Conservation (phyloP, 2,113 vertebrate genomes). For the Eira barbara region DNA sequence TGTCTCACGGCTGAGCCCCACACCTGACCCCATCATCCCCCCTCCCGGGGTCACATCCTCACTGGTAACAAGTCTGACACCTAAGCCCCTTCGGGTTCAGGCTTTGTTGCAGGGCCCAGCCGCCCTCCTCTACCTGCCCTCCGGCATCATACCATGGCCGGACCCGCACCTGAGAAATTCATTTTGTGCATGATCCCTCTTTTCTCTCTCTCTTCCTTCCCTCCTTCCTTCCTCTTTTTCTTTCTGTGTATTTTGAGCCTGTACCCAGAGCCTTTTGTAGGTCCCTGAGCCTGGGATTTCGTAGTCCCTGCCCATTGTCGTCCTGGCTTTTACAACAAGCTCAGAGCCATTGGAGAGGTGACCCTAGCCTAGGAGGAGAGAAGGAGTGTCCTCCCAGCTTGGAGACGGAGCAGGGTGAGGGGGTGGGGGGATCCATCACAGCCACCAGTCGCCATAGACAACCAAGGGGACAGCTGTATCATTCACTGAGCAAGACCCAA, state of each 20-base stretch:
- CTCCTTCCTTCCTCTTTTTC: background rate
- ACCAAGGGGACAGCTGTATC: too few species aligned
- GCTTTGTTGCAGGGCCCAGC: background rate
- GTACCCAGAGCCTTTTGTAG: background rate
- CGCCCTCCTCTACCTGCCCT: fast-evolving
- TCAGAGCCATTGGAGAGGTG: background rate
- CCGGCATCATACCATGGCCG: fast-evolving
- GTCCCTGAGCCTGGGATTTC: background rate
- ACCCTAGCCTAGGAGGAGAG: background rate
- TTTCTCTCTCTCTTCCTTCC: too few species aligned
- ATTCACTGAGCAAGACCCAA: background rate
- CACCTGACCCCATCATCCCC: background rate
- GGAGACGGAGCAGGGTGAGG: too few species aligned
- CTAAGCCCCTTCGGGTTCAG: too few species aligned
- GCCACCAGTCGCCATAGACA: background rate
- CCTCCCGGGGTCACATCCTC: background rate
- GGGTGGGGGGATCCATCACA: too few species aligned
- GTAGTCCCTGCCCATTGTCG: background rate
- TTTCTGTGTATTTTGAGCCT: background rate
- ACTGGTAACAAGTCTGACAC: background rate
- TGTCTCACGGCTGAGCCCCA: background rate
- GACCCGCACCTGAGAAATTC: background rate
- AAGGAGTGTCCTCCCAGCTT: background rate
- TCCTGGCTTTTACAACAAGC: background rate
- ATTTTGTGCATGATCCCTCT: background rate